Conservation (phyloP, 2,888 invertebrate genomes). For the Diarsia mendica region DNA sequence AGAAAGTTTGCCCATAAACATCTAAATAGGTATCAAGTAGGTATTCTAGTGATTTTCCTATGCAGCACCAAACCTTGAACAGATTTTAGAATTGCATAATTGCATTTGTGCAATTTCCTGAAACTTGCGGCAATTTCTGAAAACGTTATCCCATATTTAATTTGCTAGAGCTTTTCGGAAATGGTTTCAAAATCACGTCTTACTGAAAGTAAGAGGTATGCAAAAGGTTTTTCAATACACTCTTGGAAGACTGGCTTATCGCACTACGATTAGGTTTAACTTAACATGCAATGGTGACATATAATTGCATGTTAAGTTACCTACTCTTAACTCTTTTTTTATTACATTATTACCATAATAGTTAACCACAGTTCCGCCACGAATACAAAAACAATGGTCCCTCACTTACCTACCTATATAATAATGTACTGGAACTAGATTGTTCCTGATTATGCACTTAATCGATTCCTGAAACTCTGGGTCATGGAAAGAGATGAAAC, state of each 20-base stretch:
- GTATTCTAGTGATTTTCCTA: too few species aligned
- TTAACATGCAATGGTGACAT: too few species aligned
- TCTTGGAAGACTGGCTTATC: too few species aligned
- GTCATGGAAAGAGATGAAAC: background rate
- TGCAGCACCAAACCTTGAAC: background rate
- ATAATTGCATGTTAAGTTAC: too few species aligned
- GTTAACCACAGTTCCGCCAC: too few species aligned
- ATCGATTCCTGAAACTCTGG: background rate
- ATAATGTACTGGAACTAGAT: background rate
- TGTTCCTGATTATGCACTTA: background rate
- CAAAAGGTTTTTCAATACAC: background rate
- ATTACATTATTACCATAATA: too few species aligned
- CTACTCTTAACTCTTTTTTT: too few species aligned
- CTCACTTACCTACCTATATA: too few species aligned
- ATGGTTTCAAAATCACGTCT: background rate
- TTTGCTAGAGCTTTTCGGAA: background rate
- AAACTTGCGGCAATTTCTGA: background rate
- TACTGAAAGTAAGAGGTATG: background rate
- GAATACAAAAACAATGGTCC: too few species aligned
- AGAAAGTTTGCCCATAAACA: too few species aligned
- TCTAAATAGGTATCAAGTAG: too few species aligned
- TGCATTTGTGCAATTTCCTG: background rate
- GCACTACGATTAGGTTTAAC: too few species aligned
- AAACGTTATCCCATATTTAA: background rate
- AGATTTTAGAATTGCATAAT: background rate